Conservation (phyloP, 1,140 invertebrate species). For the Apis laboriosa region DNA sequence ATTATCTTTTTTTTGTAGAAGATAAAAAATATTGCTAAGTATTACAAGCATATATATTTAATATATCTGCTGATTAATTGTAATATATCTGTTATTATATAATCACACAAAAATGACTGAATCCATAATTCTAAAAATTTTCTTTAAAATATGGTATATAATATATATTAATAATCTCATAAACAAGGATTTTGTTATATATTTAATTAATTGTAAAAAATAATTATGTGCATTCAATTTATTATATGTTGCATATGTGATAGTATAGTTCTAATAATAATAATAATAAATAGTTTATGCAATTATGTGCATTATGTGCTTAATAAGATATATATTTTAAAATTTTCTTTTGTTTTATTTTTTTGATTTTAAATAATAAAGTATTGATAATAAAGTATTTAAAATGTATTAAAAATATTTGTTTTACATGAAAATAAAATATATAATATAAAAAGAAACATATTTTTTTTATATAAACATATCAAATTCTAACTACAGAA, state of each 20-base stretch:
- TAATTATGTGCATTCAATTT: conserved; percentile 18
- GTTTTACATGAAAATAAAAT: not conserved
- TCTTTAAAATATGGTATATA: conserved; percentile 21
- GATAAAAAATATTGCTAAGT: conserved; percentile 25
- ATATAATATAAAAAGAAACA: not conserved
- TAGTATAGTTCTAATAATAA: conserved; percentile 33
- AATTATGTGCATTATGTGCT: conserved; percentile 7
- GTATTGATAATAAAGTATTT: not conserved
- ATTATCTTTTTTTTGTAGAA: not conserved
- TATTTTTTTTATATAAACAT: not conserved
- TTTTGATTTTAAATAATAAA: not conserved
- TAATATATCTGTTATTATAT: conserved; percentile 41
- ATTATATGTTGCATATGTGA: conserved; percentile 33
- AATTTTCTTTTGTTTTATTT: not conserved
- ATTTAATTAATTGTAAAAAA: conserved; percentile 38
- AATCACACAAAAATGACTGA: conserved; percentile 33
- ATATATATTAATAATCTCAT: conserved; percentile 23
- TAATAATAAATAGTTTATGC: conserved; percentile 15
- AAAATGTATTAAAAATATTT: conserved; percentile 8
- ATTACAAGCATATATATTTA: conserved; percentile 27
- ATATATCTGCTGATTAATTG: conserved; percentile 37
- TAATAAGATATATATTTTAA: conserved; percentile 12
- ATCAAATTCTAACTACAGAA: not conserved
- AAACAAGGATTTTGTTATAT: conserved; percentile 16
- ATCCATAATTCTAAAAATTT: not conserved